Evolutionary conservation across 2,888 invertebrate genomes (phyloP), one percentile per base, ranked within the genome.

Genomic region (Apodemia zela): DNA sequence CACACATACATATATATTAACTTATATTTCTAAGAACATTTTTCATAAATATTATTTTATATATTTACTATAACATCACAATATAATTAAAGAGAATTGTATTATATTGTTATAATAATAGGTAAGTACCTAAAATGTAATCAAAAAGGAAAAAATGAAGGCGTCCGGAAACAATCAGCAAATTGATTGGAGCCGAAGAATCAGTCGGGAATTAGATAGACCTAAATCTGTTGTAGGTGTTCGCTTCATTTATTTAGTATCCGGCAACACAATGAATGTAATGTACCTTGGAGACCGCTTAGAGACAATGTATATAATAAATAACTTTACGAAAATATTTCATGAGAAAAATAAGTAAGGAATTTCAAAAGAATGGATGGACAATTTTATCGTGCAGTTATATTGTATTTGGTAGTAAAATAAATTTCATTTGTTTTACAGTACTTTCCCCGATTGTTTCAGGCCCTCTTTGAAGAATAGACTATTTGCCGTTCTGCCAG

Each of bases 211-310:
- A 51, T 51, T 51, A 51, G 10, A 51, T 21, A 51, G 18, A 51
- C 51, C 51, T 51, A 51, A 51, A 51, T 51, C 51, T 51, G 18
- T 10, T 51, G 51, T 21, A 25, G 21, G 21, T 15, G 54, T 21
- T 54, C 54, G 54, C 54, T 54, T 54, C 54, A 54, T 54, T 54
- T 54, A 54, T 21, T 54, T 21, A 25, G 54, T 54, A 54, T 25
- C 25, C 11, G 25, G 25, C 5, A 54, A 54, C 21, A 54, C 54
- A 54, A 54, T 54, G 4, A 54, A 10, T 54, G 11, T 54, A 54
- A 13, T 54, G 42, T 42, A 42, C 42, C 42, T 42, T 42, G 5
- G 42, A 42, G 42, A 42, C 42, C 13, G 13, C 42, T 42, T 42
- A 15, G 42, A 42, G 42, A 42, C 42, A 42, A 42, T 42, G 11